Percentiles rank a stretch among this genome's conserved stretches.
phyloP scores from a whole-genome alignment of 2,888 invertebrate genomes.

The Ditylenchus weischeri region DNA sequence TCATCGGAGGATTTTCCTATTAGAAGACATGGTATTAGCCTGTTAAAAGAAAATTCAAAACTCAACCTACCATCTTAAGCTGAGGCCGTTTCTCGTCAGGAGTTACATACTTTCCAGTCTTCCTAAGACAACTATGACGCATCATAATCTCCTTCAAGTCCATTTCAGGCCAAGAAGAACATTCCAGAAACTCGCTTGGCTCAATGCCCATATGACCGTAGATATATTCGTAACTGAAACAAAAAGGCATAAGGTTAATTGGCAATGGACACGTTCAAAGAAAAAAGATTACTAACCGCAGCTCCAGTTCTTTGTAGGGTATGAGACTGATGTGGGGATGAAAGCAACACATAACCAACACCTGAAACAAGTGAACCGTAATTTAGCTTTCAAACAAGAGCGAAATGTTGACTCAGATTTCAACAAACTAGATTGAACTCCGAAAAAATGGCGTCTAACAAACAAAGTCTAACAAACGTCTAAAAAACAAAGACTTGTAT shows the following conservation, averaged over 20 bases:
- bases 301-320: constrained; percentile 48
- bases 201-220: constrained; percentile 53
- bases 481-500: too few relatives aligned
- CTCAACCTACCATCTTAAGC: constrained; percentile 34
- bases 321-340: constrained; percentile 44
- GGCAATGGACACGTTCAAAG: background rate
- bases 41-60: background rate
- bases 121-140: constrained; percentile 42
- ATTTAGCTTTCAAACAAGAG: too few relatives aligned
- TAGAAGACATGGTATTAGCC: constrained; percentile 8
- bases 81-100: constrained; percentile 52
- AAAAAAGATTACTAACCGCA: constrained; percentile 1
- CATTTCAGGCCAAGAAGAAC: constrained; percentile 30
- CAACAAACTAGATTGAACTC: too few relatives aligned
- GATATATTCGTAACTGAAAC: constrained; percentile 48
- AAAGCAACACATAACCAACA: constrained; percentile 31
- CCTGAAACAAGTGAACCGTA: constrained; percentile 35
- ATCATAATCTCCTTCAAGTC: constrained; percentile 37
- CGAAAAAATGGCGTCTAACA: too few relatives aligned
- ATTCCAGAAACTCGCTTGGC: constrained; percentile 42
- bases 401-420: too few relatives aligned
- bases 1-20: constrained; percentile 40
- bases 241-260: too few relatives aligned
- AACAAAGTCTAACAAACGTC: too few relatives aligned
- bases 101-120: constrained; percentile 46